These are phyloP conservation scores for Tricholaema leucomelas DNA, from an alignment of 2,113 vertebrate genomes.

Conservation along the genomic window DNA sequence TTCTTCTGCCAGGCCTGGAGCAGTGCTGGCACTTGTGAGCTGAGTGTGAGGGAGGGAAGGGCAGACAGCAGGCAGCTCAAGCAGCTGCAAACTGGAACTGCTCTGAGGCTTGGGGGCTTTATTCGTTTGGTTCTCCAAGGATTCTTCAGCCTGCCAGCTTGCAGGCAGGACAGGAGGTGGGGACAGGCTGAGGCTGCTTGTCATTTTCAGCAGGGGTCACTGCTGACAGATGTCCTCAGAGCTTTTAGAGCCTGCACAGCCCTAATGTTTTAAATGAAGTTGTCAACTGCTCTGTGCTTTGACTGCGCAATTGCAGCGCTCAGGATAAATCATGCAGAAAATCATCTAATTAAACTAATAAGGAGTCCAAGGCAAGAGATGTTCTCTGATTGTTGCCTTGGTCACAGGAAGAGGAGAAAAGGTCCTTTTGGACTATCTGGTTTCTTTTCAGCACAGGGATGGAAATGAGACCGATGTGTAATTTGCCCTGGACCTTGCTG, in stretches of 20 bases:
- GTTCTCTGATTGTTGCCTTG: constrained; percentile 10
- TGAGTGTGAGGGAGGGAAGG: neutral
- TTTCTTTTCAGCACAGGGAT: neutral
- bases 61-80: neutral
- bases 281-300: constrained; percentile 69
- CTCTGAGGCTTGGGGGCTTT: neutral
- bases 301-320: constrained; percentile 42
- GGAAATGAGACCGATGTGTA: neutral
- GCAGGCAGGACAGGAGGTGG: constrained; percentile 5
- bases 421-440: neutral
- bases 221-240: constrained; percentile 22
- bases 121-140: neutral
- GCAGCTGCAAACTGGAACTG: neutral
- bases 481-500: neutral
- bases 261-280: constrained; percentile 64
- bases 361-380: constrained; percentile 48
- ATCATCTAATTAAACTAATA: constrained; percentile 69
- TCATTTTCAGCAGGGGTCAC: constrained; percentile 35
- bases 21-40: fast-evolving
- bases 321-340: constrained; percentile 63
- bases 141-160: neutral
- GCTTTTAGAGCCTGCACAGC: constrained; percentile 20
- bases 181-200: constrained; percentile 7
- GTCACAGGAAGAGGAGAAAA: neutral
- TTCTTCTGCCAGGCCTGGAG: neutral